Evolutionary conservation across 2,888 invertebrate genomes (phyloP).

Genomic region (Campoplex nolae): DNA sequence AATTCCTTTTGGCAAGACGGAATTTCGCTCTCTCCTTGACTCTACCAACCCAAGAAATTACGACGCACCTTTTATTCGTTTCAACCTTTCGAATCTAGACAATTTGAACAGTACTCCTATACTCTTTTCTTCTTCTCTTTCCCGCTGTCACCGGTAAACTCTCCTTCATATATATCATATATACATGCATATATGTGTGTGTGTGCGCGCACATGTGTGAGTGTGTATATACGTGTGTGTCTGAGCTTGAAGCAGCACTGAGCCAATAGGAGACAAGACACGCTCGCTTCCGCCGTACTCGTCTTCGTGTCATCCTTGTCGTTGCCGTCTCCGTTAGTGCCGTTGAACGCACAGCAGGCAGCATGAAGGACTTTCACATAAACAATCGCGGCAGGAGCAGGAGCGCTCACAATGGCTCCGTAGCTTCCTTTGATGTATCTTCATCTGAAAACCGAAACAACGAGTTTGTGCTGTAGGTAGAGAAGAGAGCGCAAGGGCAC

Average conservation of each 20-base stretch:
- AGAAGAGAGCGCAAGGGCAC: slow-evolving; percentile 36
- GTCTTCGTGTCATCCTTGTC: slow-evolving; percentile 43
- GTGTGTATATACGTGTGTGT: not conserved
- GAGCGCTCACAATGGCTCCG: slow-evolving; percentile 67
- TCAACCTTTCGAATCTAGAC: slow-evolving; percentile 67
- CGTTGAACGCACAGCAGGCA: slow-evolving; percentile 49
- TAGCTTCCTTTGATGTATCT: slow-evolving; percentile 73
- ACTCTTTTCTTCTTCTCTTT: slow-evolving; percentile 17
- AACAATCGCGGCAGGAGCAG: slow-evolving; percentile 59
- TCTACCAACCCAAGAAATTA: slow-evolving; percentile 64
- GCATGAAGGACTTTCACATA: slow-evolving; percentile 62
- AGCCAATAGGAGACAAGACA: slow-evolving; percentile 36
- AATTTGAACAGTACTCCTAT: slow-evolving; percentile 58
- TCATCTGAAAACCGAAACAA: slow-evolving; percentile 71
- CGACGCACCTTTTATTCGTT: slow-evolving; percentile 73
- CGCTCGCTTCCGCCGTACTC: slow-evolving; percentile 52
- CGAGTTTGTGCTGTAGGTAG: slow-evolving; percentile 37
- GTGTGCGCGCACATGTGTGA: not conserved
- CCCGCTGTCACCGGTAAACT: slow-evolving; percentile 26
- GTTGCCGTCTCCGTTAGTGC: slow-evolving; percentile 38
- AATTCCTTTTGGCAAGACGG: slow-evolving; percentile 76
- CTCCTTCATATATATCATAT: slow-evolving; percentile 22
- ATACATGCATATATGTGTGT: not conserved
- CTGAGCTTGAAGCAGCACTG: slow-evolving; percentile 49
- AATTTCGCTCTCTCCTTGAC: slow-evolving; percentile 40